Percentiles rank a stretch among this genome's conserved stretches.
These are phyloP conservation scores for Chydorus sphaericus DNA, from an alignment of 2,888 invertebrate species.

Conservation along the genomic window DNA sequence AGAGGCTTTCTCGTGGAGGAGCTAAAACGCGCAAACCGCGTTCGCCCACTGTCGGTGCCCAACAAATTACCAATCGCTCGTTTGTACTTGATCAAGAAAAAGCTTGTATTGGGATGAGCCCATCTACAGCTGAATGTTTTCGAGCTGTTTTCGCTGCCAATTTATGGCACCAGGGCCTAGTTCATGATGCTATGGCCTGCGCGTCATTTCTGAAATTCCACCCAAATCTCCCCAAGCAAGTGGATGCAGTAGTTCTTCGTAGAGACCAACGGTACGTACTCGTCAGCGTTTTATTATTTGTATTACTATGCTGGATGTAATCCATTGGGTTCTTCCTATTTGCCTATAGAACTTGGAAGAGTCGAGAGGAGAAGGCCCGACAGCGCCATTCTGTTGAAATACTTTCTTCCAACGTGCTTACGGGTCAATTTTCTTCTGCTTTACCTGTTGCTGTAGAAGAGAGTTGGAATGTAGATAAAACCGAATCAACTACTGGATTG, in stretches of 20 bases:
- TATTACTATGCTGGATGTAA: too few relatives aligned
- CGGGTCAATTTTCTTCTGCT: constrained; percentile 5
- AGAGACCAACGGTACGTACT: constrained; percentile 19
- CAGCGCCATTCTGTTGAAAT: constrained; percentile 85
- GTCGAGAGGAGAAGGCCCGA: constrained; percentile 32
- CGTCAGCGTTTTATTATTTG: too few relatives aligned
- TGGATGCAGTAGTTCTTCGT: constrained; percentile 55
- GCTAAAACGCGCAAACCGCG: constrained; percentile 3
- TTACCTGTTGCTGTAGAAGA: constrained; percentile 57
- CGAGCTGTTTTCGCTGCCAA: constrained; percentile 93
- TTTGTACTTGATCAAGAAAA: constrained; percentile 30
- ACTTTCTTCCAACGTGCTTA: constrained; percentile 24
- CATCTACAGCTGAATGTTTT: constrained; percentile 78
- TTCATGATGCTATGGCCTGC: constrained; percentile 95
- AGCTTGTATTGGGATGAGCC: constrained; percentile 71
- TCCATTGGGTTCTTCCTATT: too few relatives aligned
- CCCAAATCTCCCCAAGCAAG: constrained; percentile 67
- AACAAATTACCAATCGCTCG: constrained; percentile 19
- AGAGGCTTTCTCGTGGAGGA: constrained; percentile 33
- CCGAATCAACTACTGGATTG: neutral
- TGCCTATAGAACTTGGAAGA: neutral
- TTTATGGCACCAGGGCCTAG: constrained; percentile 93
- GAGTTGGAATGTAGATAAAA: constrained; percentile 5
- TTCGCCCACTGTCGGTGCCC: constrained; percentile 1
- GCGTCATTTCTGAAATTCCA: constrained; percentile 92